Conservation (phyloP, 2,113 vertebrate genomes). For the Leucopternis melanops region DNA sequence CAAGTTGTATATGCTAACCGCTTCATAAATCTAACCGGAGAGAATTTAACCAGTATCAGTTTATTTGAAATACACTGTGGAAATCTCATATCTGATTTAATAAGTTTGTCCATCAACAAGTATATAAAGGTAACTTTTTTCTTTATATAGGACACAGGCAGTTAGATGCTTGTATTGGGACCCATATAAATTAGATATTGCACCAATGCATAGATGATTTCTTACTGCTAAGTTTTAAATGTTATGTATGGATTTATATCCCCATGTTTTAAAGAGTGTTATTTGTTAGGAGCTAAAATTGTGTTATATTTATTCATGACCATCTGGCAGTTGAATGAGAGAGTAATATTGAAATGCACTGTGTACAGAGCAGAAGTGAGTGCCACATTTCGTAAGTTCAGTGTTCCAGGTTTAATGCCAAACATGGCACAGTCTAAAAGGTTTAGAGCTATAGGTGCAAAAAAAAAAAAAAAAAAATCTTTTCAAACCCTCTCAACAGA, state of each 20-base stretch:
- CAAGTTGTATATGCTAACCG: constrained; percentile 88
- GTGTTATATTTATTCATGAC: constrained; percentile 59
- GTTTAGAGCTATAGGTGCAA: not conserved
- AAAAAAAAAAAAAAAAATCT: not conserved
- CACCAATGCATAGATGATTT: not conserved
- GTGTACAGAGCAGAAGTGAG: constrained; percentile 50
- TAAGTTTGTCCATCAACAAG: constrained; percentile 82
- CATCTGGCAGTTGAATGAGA: constrained; percentile 43
- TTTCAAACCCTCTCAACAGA: not conserved
- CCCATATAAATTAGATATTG: not conserved
- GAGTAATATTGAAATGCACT: constrained; percentile 54
- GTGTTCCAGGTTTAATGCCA: constrained; percentile 31
- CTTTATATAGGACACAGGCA: not conserved
- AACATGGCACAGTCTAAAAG: constrained; percentile 30
- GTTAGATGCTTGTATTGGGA: not conserved
- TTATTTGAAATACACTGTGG: constrained; percentile 90
- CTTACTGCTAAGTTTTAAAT: constrained; percentile 20
- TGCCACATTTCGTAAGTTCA: constrained; percentile 44
- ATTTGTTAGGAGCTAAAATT: constrained; percentile 51
- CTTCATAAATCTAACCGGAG: constrained; percentile 87
- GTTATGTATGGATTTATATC: constrained; percentile 7
- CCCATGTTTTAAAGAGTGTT: constrained; percentile 51
- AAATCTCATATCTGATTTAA: constrained; percentile 85
- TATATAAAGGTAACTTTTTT: constrained; percentile 85
- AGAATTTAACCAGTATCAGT: constrained; percentile 87